Base-by-base conservation (phyloP, 2,888 invertebrate genomes). In the Uropetala carovei region DNA sequence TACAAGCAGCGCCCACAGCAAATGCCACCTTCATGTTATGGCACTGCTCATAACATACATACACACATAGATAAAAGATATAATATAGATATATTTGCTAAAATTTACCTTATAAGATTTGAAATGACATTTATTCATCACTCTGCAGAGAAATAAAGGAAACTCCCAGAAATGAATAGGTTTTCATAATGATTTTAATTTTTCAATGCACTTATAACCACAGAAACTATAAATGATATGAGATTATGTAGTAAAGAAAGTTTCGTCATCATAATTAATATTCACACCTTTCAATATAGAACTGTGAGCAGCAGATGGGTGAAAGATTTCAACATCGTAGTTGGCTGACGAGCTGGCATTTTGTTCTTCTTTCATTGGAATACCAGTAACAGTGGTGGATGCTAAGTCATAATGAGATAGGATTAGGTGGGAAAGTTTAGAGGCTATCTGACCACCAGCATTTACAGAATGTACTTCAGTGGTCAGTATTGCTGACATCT, bases 321-420 rank as follows among this genome's bases (percentile, higher is more conserved):
- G 99, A 93, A 99, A 97, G 93, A 99, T 97, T 95, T 99, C 99
- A 0, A 99, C 99, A 94, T 99, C 99, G 94, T 99, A 99, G 95
- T 99, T 99, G 0, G 99, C 99, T 92, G 99, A 99, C 0, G 99
- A 98, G 94, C 98, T 98, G 0, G 99, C 99, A 95, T 99, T 99
- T 96, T 99, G 99, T 95, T 99, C 99, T 95, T 99, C 99, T 96
- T 99, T 99, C 99, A 99, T 99, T 0, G 99, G 99, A 94, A 99
- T 99, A 7, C 99, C 99, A 10, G 99, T 99, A 0, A 99, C 99
- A 0, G 99, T 99, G 0, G 99, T 99, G 92, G 98, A 98, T 0
- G 99, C 98, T 85, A 99, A 96, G 94, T 98, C 97, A 94, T 98
- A 99, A 94, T 99, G 99, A 5, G 97, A 97, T 93, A 98, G 95